These are phyloP conservation scores for Acleris laterana DNA, from an alignment of 2,888 invertebrate genomes.

Conservation along the genomic window DNA sequence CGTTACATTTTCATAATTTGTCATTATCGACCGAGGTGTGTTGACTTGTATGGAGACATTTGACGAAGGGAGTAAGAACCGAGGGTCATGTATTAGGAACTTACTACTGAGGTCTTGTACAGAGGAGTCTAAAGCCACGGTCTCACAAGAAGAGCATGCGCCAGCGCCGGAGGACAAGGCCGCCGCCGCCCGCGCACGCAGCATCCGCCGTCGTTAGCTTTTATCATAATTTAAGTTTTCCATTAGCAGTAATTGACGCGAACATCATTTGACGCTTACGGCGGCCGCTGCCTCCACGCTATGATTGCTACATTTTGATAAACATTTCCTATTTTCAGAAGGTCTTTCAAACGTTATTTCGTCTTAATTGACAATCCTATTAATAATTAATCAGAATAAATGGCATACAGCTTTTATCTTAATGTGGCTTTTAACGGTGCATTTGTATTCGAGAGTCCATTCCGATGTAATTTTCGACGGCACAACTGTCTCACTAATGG, in stretches of 20 bases:
- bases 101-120: neutral
- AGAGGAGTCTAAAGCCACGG: neutral
- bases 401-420: slow-evolving; percentile 79
- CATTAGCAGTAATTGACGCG: slow-evolving; percentile 83
- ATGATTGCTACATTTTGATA: slow-evolving; percentile 79
- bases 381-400: slow-evolving; percentile 80
- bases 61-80: too few relatives aligned
- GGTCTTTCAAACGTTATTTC: slow-evolving; percentile 66
- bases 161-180: neutral
- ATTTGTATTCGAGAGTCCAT: slow-evolving; percentile 76
- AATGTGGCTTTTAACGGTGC: slow-evolving; percentile 77
- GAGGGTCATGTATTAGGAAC: too few relatives aligned
- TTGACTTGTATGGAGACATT: too few relatives aligned
- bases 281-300: slow-evolving; percentile 64
- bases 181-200: slow-evolving; percentile 46
- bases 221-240: slow-evolving; percentile 85
- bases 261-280: slow-evolving; percentile 83
- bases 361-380: slow-evolving; percentile 80
- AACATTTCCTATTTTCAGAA: slow-evolving; percentile 78
- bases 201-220: slow-evolving; percentile 77
- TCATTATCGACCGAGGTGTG: too few relatives aligned
- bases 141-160: neutral
- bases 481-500: slow-evolving; percentile 72
- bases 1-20: too few relatives aligned
- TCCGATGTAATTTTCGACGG: slow-evolving; percentile 72